Conservation (phyloP, 2,113 vertebrate species). For the Pollachius pollachius region DNA sequence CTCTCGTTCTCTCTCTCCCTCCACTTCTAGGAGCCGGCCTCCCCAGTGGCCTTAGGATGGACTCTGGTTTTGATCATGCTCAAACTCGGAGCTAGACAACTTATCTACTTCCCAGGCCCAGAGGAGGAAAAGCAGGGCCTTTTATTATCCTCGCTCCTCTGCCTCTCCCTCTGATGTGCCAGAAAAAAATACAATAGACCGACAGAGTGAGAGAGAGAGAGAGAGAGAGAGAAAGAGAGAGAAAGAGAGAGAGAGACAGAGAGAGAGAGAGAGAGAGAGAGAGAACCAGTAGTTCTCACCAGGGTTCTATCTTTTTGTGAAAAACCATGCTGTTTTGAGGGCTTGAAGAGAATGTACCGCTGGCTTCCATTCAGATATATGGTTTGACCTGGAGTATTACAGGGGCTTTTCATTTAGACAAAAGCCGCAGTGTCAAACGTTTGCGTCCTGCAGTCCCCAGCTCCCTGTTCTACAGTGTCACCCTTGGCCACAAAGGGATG, state of each 20-base stretch:
- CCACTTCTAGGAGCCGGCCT: conserved; percentile 39
- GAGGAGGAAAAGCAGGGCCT: conserved; percentile 51
- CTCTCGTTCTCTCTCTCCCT: conserved; percentile 18
- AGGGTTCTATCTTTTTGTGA: conserved; percentile 34
- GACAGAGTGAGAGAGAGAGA: no score
- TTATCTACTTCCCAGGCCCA: conserved; percentile 64
- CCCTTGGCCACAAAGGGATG: neutral
- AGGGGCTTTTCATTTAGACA: conserved; percentile 17
- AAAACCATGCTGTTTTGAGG: conserved; percentile 42
- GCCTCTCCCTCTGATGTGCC: conserved; percentile 62
- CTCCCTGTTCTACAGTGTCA: neutral
- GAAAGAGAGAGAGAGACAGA: no score
- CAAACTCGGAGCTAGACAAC: conserved; percentile 60
- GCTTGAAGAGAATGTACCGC: conserved; percentile 31
- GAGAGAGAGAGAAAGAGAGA: no score
- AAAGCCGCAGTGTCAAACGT: conserved; percentile 6
- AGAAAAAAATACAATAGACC: conserved; percentile 27
- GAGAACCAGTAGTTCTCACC: conserved; percentile 16
- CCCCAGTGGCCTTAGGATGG: conserved; percentile 59
- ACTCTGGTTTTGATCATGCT: conserved; percentile 71
- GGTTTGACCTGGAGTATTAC: conserved; percentile 32
- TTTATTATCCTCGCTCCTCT: conserved; percentile 59
- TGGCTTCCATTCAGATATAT: conserved; percentile 26
- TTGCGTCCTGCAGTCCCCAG: conserved; percentile 6
- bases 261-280: no score